Percentiles rank a stretch among this genome's conserved stretches.
Conservation (phyloP, 2,113 vertebrate genomes). For the Agapornis roseicollis region DNA sequence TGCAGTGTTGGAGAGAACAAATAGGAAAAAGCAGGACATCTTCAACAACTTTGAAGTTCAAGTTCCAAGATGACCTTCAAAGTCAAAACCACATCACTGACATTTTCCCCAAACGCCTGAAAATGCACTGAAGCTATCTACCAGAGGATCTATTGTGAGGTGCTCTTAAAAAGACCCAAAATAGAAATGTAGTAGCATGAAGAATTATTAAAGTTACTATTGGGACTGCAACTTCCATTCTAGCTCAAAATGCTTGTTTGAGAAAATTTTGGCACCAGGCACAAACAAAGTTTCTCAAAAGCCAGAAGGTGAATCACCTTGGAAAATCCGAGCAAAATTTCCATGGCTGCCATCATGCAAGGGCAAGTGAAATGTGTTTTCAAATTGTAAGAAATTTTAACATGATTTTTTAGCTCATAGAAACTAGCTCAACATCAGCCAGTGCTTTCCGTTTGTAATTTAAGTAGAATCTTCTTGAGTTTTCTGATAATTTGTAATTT, state of each 20-base stretch:
- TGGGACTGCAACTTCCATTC: background rate
- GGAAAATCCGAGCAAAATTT: constrained; percentile 45
- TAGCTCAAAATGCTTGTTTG: background rate
- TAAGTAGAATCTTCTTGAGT: background rate
- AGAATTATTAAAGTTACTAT: background rate
- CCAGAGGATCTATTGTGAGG: background rate
- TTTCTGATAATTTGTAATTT: background rate
- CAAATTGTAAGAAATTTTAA: background rate
- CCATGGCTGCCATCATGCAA: background rate
- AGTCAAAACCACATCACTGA: background rate
- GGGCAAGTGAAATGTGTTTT: background rate
- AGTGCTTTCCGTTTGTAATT: background rate
- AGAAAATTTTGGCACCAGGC: background rate
- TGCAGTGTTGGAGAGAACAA: background rate
- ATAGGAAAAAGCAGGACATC: background rate
- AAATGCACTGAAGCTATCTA: background rate
- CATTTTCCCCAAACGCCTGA: background rate
- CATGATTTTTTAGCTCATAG: background rate
- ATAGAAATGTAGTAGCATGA: background rate
- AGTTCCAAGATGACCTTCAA: background rate
- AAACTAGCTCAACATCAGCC: background rate
- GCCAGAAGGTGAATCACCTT: constrained; percentile 31
- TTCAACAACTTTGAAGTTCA: background rate
- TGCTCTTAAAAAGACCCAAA: background rate
- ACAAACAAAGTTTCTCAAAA: background rate